Base-by-base conservation (phyloP, 2,113 vertebrate species). In the Oostethus manadensis region DNA sequence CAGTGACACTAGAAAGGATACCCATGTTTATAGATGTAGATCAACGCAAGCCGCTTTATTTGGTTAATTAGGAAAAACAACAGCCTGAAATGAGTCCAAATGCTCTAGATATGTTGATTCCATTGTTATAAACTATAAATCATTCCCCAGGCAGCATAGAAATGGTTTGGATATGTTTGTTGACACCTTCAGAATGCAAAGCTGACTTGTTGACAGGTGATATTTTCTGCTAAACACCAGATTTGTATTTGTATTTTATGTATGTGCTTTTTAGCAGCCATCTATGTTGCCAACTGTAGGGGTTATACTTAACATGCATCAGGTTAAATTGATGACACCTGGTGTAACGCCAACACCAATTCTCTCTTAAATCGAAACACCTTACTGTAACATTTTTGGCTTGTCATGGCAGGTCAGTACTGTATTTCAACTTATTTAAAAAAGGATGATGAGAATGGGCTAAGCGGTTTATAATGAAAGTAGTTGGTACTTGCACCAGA, bases 151-250 rank as follows among this genome's bases (percentile, higher is more conserved):
- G 29, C 18, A 11, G 47, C 51, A 60, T 51, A 73, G 60, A 75
- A 61, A 68, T 72, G 48, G 54, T 57, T 56, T 56, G 29, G 48
- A 66, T 59, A 66, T 58, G 33, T 60, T 60, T 74, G 51, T 71
- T 53, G 67, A 48, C 26, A 56, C 58, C 58, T 58, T 68, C 58
- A 71, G 49, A 56, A 18, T 40, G 54, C 58, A 18, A 61, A 58
- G 1, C 7, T 14, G 55, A 43, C 13, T 1, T 7, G n/a, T 29
- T 66, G 71, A 66, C 76, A 65, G 61, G 54, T 71, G 71, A 26
- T 26, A 26, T 26, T 26, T 26, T 26, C 23, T 26, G 23, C 23
- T 26, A 26, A 74, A 64, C 58, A 61, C 46, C 67, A 58, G 47
- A 58, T 64, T 70, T 63, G 48, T 54, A 45, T 49, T 70, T 21